Base-by-base conservation (phyloP, 2,113 vertebrate genomes). In the Pelecanoides urinatrix region DNA sequence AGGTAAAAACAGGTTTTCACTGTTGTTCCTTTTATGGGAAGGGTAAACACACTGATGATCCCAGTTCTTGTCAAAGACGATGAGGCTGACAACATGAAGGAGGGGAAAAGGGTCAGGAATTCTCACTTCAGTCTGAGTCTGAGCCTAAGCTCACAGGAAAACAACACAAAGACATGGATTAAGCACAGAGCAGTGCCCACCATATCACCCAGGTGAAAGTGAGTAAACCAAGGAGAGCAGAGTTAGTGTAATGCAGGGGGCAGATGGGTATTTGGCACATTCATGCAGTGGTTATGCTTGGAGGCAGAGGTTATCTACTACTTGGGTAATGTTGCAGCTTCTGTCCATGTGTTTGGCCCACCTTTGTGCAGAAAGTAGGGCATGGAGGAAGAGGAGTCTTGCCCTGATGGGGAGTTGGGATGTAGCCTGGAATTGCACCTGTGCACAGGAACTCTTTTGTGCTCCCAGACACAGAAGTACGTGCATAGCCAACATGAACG, bases 171-270 rank as follows among this genome's bases (percentile, higher is more conserved):
- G 42, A 22, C 19, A 6, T 34, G 25, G 36, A 52, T 70, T 68
- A 76, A 70, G 26, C 16, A 49, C 27, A 66, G 25, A 70, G 13
- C 36, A 63, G 14, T 73, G 13, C 10, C 27, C 7, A 61, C 8
- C 13, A 11, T 11, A 19, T 27, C 21, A 53, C 36, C 2, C 27
- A 70, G 30, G 9, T 17, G 23, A 76, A 88, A 30, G 21, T 66
- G 55, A 71, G 13, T 25, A 89, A 83, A 47, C 15, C 29, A 42
- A 26, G 42, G 52, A 78, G 22, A 87, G 10, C 3, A 40, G 16
- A 74, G 7, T 13, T 13, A 0, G 1, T 50, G 22, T 23, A 40
- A 22, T 17, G 1, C 3, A 1, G 7, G 9, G 5, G 1, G 2
- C 34, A 53, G n/a, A 71, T 67, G 26, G 19, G 16, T 61, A 42